A percentile compares a stretch with the other conserved stretches of the same genome.
Conservation (phyloP, 2,888 invertebrate genomes). For the Phalera bucephala region DNA sequence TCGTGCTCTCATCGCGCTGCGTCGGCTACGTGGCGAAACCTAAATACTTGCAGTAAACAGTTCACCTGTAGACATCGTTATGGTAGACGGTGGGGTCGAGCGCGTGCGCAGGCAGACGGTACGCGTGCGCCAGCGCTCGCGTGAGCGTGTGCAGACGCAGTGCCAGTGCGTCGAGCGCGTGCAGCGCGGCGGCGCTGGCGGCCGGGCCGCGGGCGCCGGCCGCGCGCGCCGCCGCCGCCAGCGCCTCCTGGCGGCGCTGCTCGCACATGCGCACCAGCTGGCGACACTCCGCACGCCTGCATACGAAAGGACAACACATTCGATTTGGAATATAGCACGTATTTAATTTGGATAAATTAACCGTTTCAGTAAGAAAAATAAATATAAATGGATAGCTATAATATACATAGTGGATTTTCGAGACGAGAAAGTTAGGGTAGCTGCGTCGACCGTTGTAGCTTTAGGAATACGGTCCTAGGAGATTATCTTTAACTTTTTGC, state of each 20-base stretch:
- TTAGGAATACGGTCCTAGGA: no score
- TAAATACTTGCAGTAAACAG: no score
- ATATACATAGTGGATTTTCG: no score
- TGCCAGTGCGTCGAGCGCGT: constrained; percentile 56
- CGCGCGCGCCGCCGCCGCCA: constrained; percentile 81
- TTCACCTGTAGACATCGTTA: constrained; percentile 87
- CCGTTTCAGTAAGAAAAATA: no score
- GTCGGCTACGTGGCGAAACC: no score
- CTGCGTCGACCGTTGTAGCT: no score
- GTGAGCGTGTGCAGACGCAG: constrained; percentile 85
- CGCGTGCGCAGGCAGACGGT: constrained; percentile 89
- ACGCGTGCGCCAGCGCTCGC: constrained; percentile 86
- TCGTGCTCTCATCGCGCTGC: no score
- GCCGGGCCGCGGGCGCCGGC: constrained; percentile 87
- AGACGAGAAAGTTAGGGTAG: no score
- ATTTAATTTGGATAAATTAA: no score
- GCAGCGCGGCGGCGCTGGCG: constrained; percentile 80
- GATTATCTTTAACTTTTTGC: no score
- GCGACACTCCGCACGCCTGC: constrained; percentile 89
- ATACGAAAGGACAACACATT: constrained; percentile 18
- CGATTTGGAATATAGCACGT: background rate
- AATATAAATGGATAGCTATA: no score
- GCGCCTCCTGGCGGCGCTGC: constrained; percentile 86
- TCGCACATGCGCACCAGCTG: constrained; percentile 91
- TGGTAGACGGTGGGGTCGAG: constrained; percentile 91